Base-by-base conservation (phyloP, 2,113 vertebrate species). In the Coryphaenoides rupestris region DNA sequence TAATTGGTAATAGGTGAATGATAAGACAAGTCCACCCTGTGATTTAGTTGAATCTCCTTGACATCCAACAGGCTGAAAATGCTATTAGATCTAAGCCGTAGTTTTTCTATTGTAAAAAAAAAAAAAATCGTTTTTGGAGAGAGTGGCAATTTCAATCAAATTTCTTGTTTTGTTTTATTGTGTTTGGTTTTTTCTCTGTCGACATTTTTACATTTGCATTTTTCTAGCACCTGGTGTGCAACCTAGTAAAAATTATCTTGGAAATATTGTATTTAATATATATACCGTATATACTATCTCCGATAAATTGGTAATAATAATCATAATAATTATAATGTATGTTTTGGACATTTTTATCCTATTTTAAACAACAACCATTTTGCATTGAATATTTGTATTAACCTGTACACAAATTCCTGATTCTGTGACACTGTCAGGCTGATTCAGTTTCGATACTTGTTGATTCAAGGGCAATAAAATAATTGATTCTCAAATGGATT, bases 141-240 rank as follows among this genome's bases (percentile, higher is more conserved):
- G 21, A 50, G n/a, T 21, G 75, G 24, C 3, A 5, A 15, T 79
- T 24, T 76, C 52, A 40, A 3, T 68, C 70, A 72, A 63, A 62
- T 72, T 63, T 77, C 62, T 60, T 55, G 45, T 62, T 73, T 76
- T 79, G 60, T 82, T 77, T 67, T 61, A 61, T 79, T 84, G 69
- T 58, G 62, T 79, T 64, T 66, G 70, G 61, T 65, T 67, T 77
- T 79, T 78, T 80, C 60, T 21, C 84, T 79, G 69, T 77, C 60
- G 62, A 76, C 77, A 78, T 75, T 83, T 81, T 76, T 83, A 65
- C 70, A 74, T 76, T 77, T 77, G 55, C 60, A 65, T 76, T 84
- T 75, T 79, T 73, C n/a, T 88, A 86, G 92, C 91, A 94, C 88
- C 87, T 90, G 88, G 80, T 77, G 85, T 93, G 89, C 90, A 83